These are phyloP conservation scores for Scaptomyza reducta DNA, from an alignment of 2,888 invertebrate genomes.

Conservation along the genomic window DNA sequence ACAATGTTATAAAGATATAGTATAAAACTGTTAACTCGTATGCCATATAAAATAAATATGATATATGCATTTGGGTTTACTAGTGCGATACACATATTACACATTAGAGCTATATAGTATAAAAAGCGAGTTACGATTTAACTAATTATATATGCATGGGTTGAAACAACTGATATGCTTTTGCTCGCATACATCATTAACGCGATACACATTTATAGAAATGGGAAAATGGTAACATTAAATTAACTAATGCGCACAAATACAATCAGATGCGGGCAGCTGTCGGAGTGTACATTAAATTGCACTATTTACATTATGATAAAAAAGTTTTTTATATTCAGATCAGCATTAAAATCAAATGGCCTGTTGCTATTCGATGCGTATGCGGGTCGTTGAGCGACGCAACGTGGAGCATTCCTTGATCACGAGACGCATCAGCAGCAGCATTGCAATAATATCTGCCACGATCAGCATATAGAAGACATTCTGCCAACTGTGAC, in stretches of 20 bases:
- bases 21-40: conserved; percentile 44
- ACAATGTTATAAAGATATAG: conserved; percentile 36
- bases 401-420: conserved; percentile 83
- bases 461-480: conserved; percentile 95
- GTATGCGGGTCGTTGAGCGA: conserved; percentile 75
- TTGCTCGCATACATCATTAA: conserved; percentile 18
- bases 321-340: conserved; percentile 27
- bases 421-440: conserved; percentile 86
- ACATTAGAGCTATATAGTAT: conserved; percentile 18
- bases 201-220: conserved; percentile 5
- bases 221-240: conserved; percentile 19
- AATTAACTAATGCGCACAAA: conserved; percentile 30
- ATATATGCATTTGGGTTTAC: conserved; percentile 38
- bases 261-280: conserved; percentile 1
- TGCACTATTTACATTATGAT: conserved; percentile 29
- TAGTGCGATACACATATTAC: conserved; percentile 20
- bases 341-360: conserved; percentile 19
- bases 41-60: conserved; percentile 2
- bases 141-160: conserved; percentile 8
- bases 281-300: conserved; percentile 1
- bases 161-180: conserved; percentile 47
- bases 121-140: conserved; percentile 18
- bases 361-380: conserved; percentile 76
- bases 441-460: conserved; percentile 90
- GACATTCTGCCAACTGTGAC: conserved; percentile 91